Conservation (phyloP, 2,113 vertebrate genomes). For the Aepyceros melampus region DNA sequence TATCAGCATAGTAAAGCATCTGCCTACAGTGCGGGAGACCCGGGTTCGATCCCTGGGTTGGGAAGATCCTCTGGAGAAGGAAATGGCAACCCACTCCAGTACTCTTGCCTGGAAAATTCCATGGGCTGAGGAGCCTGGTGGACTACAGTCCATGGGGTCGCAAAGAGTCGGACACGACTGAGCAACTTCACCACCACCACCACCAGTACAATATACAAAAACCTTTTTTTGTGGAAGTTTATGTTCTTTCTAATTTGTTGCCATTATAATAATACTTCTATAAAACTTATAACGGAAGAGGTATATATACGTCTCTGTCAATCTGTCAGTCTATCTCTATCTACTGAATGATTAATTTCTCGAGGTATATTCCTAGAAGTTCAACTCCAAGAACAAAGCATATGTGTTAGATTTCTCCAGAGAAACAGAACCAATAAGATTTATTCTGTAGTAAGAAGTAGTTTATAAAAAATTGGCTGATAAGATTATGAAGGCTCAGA, state of each 20-base stretch:
- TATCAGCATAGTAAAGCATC: not conserved
- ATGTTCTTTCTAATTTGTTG: not conserved
- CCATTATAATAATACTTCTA: not conserved
- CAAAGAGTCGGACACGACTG: too few relatives aligned
- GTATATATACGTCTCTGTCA: not conserved
- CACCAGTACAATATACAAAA: not conserved
- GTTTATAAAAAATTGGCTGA: not conserved
- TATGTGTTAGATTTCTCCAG: not conserved
- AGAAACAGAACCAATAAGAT: not conserved
- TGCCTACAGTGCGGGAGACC: too few relatives aligned
- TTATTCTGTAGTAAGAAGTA: not conserved
- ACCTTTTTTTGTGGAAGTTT: not conserved
- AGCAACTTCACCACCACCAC: too few relatives aligned
- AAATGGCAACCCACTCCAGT: too few relatives aligned
- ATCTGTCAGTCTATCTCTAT: not conserved
- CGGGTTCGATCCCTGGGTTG: too few relatives aligned
- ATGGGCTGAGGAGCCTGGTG: too few relatives aligned
- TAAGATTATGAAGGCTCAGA: not conserved
- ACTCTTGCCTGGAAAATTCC: too few relatives aligned
- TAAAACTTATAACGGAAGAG: not conserved
- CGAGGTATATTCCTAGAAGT: not conserved
- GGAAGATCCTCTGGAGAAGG: too few relatives aligned
- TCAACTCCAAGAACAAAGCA: not conserved
- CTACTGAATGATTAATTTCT: not conserved
- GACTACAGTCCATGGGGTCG: too few relatives aligned